phyloP scores from a whole-genome alignment of 2,797 vertebrate genomes.

The Acanthurus leucopareius region DNA sequence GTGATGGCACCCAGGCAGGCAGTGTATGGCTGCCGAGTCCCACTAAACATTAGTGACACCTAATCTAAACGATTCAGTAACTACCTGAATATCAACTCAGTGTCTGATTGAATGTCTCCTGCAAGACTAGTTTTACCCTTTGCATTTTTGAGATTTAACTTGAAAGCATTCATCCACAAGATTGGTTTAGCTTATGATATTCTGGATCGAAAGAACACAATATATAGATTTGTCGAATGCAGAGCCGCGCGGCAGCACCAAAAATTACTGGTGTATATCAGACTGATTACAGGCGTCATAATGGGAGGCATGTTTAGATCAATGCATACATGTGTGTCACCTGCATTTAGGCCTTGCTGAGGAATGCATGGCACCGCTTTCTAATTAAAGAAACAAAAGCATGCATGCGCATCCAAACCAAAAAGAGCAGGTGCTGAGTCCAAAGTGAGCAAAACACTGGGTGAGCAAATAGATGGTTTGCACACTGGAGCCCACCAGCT shows the following conservation, averaged over 20 bases:
- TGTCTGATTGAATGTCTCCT: slow-evolving; percentile 83
- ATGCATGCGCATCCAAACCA: too few species aligned
- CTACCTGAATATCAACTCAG: slow-evolving; percentile 80
- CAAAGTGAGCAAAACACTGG: too few species aligned
- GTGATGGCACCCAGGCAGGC: slow-evolving; percentile 74
- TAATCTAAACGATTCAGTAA: slow-evolving; percentile 88
- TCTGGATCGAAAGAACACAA: slow-evolving; percentile 59
- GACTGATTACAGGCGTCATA: slow-evolving; percentile 58
- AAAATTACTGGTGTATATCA: slow-evolving; percentile 52
- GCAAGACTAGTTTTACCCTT: slow-evolving; percentile 80
- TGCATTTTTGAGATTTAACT: slow-evolving; percentile 81
- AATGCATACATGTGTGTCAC: slow-evolving; percentile 5
- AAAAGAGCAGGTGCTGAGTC: too few species aligned
- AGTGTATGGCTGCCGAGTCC: slow-evolving; percentile 69
- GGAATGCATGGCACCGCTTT: neutral
- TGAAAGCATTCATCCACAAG: slow-evolving; percentile 83
- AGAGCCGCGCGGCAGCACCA: slow-evolving; percentile 24
- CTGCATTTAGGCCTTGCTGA: slow-evolving; percentile 16
- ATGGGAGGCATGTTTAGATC: slow-evolving; percentile 45
- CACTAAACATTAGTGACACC: slow-evolving; percentile 84
- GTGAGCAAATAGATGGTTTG: too few species aligned
- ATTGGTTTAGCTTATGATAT: slow-evolving; percentile 81
- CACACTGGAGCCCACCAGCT: too few species aligned
- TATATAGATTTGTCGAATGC: slow-evolving; percentile 62
- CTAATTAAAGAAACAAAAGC: too few species aligned